These are phyloP conservation scores for Kryptolebias marmoratus DNA, from an alignment of 2,113 vertebrate genomes.

Conservation along the genomic window DNA sequence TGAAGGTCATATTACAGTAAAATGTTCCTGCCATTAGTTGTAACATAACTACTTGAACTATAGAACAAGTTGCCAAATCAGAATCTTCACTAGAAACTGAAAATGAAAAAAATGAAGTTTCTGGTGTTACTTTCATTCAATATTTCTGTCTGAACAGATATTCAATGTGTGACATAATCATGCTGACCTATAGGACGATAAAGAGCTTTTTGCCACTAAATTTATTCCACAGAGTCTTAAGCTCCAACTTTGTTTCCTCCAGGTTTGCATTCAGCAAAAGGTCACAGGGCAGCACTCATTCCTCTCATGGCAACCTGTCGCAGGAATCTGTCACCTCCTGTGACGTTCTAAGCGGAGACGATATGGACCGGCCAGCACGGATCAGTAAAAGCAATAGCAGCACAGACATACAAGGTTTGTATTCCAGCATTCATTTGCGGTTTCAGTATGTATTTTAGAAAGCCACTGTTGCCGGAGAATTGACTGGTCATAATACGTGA, in stretches of 20 bases:
- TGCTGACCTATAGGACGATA: background rate
- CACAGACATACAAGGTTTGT: constrained; percentile 86
- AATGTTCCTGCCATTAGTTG: background rate
- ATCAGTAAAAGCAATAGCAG: constrained; percentile 85
- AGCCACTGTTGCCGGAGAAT: background rate
- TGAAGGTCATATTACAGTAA: background rate
- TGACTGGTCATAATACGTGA: background rate
- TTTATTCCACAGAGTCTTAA: background rate
- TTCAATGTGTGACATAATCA: background rate
- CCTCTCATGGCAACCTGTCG: constrained; percentile 88
- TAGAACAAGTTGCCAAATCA: background rate
- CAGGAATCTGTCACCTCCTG: constrained; percentile 82
- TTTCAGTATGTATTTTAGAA: background rate
- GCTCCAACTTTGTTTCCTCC: constrained; percentile 35
- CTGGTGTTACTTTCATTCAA: background rate
- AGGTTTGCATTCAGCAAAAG: constrained; percentile 85
- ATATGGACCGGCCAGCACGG: constrained; percentile 81
- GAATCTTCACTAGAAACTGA: constrained; percentile 1
- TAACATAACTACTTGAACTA: too few relatives aligned
- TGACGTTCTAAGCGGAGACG: constrained; percentile 86
- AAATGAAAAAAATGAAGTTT: background rate
- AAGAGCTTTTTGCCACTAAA: background rate
- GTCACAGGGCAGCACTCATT: constrained; percentile 80
- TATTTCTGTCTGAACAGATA: background rate
- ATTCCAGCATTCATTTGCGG: background rate